Evolutionary conservation across 2,113 vertebrate genomes (phyloP), one percentile per base, ranked within the genome.

Genomic region (Accipiter virgatus): DNA sequence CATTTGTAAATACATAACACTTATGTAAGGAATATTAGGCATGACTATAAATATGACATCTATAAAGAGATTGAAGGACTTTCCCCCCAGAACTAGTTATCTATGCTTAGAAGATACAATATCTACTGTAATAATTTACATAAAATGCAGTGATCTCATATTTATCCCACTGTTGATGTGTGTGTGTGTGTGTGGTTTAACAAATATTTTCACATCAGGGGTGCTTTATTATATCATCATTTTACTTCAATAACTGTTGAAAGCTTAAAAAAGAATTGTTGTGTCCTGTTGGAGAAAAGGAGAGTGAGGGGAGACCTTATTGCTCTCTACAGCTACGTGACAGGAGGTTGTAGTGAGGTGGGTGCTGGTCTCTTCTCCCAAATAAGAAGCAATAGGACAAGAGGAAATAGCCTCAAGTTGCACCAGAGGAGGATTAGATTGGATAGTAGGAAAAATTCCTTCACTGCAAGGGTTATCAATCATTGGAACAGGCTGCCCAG

Each of bases 221-320:
- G 25, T 96, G 48, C 22, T 95, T 93, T 97, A 68, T 88, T 90
- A 86, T 79, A 95, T 79, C 43, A 79, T 87, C 47, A 70, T 61
- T 88, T 75, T 66, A 34, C 10, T 84, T 91, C 47, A 65, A 45
- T 36, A 65, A n/a, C 48, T 94, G 47, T 92, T 86, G 50, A 86
- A 95, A 95, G 38, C 61, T 94, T 94, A 84, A 97, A 96, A 87
- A 67, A 86, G 77, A 96, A 85, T 78, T 55, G 15, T 73, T 96
- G 14, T 80, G 66, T 84, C 53, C 67, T 84, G 36, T 53, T 45
- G 83, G 31, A 85, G 21, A 55, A 53, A 16, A 32, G 16, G 16
- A 80, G 27, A 18, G 13, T 53, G 29, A 59, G 10, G 32, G 6
- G 5, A 71, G 3, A 14, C 4, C 9, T 36, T 21, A 9, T 36